Conservation (phyloP, 2,113 vertebrate species). For the Rynchops niger region DNA sequence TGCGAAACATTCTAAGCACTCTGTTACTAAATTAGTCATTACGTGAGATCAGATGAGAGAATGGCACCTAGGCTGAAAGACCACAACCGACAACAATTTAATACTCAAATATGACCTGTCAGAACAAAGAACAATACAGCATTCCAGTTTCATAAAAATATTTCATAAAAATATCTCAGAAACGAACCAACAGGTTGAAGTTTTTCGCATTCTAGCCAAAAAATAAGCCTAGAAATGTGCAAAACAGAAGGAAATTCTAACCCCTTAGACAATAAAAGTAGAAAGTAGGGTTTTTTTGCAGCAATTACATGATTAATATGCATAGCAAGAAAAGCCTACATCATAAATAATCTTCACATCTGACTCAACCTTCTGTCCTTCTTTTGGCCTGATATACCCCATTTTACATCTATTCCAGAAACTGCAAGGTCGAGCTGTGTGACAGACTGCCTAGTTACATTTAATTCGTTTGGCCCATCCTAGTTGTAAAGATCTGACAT, state of each 20-base stretch:
- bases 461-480: neutral
- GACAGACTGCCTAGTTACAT: neutral
- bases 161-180: neutral
- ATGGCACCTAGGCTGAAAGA: neutral
- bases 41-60: neutral
- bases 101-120: neutral
- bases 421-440: neutral
- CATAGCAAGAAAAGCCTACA: neutral
- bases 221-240: neutral
- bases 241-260: neutral
- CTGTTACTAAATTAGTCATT: neutral
- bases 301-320: neutral
- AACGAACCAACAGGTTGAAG: neutral
- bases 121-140: neutral
- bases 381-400: neutral
- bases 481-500: neutral
- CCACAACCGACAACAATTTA: neutral
- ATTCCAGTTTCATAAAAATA: neutral
- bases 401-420: neutral
- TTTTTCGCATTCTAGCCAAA: neutral
- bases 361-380: neutral
- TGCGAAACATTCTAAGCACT: neutral
- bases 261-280: neutral
- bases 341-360: neutral
- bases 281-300: neutral